These are phyloP conservation scores for Coregonus ussuriensis DNA, from an alignment of 2,797 vertebrate genomes.

Conservation along the genomic window DNA sequence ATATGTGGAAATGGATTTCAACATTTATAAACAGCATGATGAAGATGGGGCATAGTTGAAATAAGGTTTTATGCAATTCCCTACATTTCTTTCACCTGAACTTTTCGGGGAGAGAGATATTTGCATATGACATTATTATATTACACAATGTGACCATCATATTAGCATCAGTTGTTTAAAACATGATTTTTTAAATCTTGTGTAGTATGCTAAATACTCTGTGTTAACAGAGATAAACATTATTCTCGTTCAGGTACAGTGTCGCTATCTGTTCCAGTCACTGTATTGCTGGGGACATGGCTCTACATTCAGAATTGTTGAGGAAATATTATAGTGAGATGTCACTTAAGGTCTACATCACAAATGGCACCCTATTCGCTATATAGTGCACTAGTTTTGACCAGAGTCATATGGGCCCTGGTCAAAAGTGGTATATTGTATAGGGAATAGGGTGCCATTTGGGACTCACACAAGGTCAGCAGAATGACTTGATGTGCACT, in stretches of 20 bases:
- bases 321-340: background rate
- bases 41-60: background rate
- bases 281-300: background rate
- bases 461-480: constrained; percentile 11
- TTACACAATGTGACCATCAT: background rate
- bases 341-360: background rate
- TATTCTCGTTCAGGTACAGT: background rate
- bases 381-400: background rate
- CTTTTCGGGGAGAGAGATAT: background rate
- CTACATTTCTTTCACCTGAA: background rate
- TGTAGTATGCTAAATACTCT: background rate
- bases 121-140: no score
- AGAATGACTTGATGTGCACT: constrained; percentile 42
- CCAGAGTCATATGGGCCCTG: background rate
- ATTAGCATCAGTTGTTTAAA: background rate
- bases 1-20: background rate
- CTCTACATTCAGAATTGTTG: background rate
- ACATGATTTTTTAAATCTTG: background rate
- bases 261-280: background rate
- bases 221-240: background rate
- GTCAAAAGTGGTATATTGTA: background rate
- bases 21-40: background rate
- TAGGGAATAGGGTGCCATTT: background rate
- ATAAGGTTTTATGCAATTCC: background rate
- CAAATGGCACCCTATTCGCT: no score